phyloP scores from a whole-genome alignment of 2,113 vertebrate genomes.

The Sula dactylatra region DNA sequence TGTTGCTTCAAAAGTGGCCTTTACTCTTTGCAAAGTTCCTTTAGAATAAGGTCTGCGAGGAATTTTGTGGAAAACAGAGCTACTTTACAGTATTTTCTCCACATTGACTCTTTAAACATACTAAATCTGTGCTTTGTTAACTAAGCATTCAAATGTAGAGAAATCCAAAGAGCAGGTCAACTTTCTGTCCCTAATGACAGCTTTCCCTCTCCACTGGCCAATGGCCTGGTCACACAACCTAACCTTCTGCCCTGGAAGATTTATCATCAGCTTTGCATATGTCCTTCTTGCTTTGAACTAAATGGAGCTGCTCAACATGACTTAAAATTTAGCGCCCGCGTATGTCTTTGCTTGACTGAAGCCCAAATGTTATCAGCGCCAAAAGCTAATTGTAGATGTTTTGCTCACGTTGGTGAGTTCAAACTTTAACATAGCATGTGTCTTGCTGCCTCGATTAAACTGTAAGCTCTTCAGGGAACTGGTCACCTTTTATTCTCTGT shows the following conservation, averaged over 20 bases:
- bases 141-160: conserved; percentile 63
- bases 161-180: conserved; percentile 58
- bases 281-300: conserved; percentile 13
- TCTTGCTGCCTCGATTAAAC: not conserved
- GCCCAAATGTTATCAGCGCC: not conserved
- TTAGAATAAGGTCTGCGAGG: conserved; percentile 49
- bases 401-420: not conserved
- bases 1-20: conserved; percentile 62
- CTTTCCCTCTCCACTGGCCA: conserved; percentile 22
- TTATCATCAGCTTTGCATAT: conserved; percentile 59
- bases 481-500: not conserved
- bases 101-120: conserved; percentile 61
- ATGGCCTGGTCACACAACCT: conserved; percentile 58
- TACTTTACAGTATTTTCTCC: conserved; percentile 64
- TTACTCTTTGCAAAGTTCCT: conserved; percentile 64
- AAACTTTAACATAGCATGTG: not conserved
- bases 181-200: conserved; percentile 54
- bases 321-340: not conserved
- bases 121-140: conserved; percentile 69
- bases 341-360: not conserved
- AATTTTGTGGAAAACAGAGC: conserved; percentile 58
- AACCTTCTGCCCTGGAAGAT: conserved; percentile 63
- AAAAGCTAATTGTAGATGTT: not conserved
- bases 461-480: not conserved
- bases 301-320: not conserved